phyloP scores from a whole-genome alignment of 2,113 vertebrate species.

The Halichoeres trimaculatus region DNA sequence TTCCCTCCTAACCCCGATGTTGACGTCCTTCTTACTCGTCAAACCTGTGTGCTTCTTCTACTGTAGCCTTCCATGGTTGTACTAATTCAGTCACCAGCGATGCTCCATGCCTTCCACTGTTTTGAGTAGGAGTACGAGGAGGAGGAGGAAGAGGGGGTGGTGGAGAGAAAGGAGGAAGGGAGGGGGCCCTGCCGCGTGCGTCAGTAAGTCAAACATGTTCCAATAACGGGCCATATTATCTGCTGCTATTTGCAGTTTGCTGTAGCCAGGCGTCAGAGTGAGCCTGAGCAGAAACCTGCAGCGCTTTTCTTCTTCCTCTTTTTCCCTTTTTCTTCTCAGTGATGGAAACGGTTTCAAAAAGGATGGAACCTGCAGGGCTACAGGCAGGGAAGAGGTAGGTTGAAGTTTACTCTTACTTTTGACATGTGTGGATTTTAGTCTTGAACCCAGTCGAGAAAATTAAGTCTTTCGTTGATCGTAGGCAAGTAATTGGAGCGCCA shows the following conservation, averaged over 20 bases:
- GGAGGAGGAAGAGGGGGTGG: slow-evolving; percentile 15
- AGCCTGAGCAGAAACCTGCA: slow-evolving; percentile 51
- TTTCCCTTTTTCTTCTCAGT: slow-evolving; percentile 8
- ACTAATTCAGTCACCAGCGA: slow-evolving; percentile 23
- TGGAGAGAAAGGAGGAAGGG: not conserved
- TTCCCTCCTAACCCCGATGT: not conserved
- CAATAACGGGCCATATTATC: slow-evolving; percentile 68
- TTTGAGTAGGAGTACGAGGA: slow-evolving; percentile 57
- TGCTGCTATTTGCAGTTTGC: slow-evolving; percentile 79
- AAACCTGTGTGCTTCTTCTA: not conserved
- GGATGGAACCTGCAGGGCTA: slow-evolving; percentile 30
- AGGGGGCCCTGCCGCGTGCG: slow-evolving; percentile 49
- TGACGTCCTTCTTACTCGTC: not conserved
- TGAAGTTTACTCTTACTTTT: slow-evolving; percentile 38
- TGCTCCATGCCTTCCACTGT: slow-evolving; percentile 51
- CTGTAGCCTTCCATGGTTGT: slow-evolving; percentile 23
- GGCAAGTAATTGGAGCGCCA: not conserved
- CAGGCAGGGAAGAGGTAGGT: slow-evolving; percentile 57
- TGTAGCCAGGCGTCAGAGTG: slow-evolving; percentile 67
- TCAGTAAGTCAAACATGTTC: slow-evolving; percentile 78
- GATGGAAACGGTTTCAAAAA: slow-evolving; percentile 44
- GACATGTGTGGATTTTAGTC: not conserved
- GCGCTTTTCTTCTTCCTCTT: slow-evolving; percentile 9
- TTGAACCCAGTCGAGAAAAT: not conserved
- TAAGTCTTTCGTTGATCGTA: slow-evolving; percentile 9